Percentiles rank a stretch among this genome's conserved stretches.
phyloP scores from a whole-genome alignment of 2,797 vertebrate genomes.

The Hydrolagus colliei region DNA sequence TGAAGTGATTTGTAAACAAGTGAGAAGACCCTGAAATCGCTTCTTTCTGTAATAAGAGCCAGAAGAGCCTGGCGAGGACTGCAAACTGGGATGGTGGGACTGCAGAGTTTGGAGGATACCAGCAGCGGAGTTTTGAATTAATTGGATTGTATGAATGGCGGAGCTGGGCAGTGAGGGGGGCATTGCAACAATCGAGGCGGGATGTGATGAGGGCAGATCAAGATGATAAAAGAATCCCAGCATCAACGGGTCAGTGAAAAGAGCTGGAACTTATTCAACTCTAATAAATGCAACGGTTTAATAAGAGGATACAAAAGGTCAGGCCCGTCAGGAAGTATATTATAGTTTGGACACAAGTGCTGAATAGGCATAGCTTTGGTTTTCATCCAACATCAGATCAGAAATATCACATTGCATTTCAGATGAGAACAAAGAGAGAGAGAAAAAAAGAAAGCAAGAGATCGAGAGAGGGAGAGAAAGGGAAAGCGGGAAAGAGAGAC shows the following conservation, averaged over 20 bases:
- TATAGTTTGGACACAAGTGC: not conserved
- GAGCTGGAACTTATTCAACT: not conserved
- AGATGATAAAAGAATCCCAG: not conserved
- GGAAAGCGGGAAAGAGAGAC: not conserved
- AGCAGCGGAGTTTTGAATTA: too few species aligned
- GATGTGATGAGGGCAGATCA: not conserved
- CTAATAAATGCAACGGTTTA: not conserved
- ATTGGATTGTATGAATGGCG: too few species aligned
- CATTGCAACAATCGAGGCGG: too few species aligned
- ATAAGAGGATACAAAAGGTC: not conserved
- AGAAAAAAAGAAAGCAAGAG: not conserved
- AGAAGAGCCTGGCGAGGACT: too few species aligned
- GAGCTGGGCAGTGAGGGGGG: too few species aligned
- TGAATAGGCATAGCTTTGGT: constrained; percentile 34
- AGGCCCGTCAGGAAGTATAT: not conserved
- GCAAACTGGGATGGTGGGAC: too few species aligned
- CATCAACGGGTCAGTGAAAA: too few species aligned
- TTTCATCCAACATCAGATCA: constrained; percentile 13
- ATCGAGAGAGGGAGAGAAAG: too few species aligned
- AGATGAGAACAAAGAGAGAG: not conserved
- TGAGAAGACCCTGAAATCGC: too few species aligned
- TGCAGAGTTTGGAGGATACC: too few species aligned
- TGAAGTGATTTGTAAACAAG: too few species aligned
- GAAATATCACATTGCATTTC: constrained; percentile 7
- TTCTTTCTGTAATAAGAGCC: too few species aligned